Evolutionary conservation across 2,888 invertebrate genomes (phyloP).

Genomic region (Pherbina coryleti): DNA sequence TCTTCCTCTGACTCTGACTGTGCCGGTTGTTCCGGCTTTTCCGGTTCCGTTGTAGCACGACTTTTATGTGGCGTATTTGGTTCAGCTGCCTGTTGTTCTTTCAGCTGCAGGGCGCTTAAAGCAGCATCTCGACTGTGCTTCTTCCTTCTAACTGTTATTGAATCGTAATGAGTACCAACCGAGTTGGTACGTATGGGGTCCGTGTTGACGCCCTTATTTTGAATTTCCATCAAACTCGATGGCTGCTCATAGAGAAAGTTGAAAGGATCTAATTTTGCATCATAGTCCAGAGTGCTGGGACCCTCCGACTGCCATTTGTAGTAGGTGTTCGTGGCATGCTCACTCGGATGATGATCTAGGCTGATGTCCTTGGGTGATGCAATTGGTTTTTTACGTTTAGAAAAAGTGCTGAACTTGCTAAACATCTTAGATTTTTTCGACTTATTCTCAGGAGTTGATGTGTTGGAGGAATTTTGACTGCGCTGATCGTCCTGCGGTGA

Average conservation of each 20-base stretch:
- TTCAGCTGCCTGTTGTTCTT: conserved; percentile 64
- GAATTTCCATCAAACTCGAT: conserved; percentile 55
- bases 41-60: not conserved
- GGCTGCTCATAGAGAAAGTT: conserved; percentile 65
- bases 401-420: conserved; percentile 67
- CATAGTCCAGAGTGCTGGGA: conserved; percentile 59
- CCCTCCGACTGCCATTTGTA: conserved; percentile 66
- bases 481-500: conserved; percentile 49
- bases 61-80: conserved; percentile 49
- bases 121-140: conserved; percentile 46
- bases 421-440: conserved; percentile 64
- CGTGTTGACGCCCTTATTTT: conserved; percentile 42
- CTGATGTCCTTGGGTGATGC: conserved; percentile 31
- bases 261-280: conserved; percentile 65
- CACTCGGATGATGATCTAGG: conserved; percentile 63
- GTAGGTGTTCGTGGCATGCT: conserved; percentile 64
- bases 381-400: conserved; percentile 64
- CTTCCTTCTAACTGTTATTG: conserved; percentile 64
- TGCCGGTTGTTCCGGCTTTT: not conserved
- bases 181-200: conserved; percentile 49
- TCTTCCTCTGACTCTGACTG: conserved; percentile 54
- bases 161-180: conserved; percentile 55
- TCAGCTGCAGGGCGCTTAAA: conserved; percentile 48
- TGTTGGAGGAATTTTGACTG: conserved; percentile 52
- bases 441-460: conserved; percentile 61